These are phyloP conservation scores for Umimayanthus chanpuru DNA, from an alignment of 92 coral and sea anemone genomes.

Conservation along the genomic window DNA sequence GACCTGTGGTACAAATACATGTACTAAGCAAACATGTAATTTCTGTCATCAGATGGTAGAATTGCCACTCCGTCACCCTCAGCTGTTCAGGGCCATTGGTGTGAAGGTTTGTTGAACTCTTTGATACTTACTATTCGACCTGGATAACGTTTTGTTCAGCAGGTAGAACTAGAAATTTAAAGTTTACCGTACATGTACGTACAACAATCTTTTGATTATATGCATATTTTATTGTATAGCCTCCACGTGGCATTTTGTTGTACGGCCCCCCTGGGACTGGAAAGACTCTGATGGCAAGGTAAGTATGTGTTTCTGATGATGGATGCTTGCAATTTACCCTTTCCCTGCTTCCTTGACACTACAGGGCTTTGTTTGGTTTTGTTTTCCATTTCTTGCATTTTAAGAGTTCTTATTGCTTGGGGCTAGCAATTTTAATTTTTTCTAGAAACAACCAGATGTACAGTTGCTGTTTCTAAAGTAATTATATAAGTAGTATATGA, in stretches of 20 bases:
- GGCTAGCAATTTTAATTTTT: too few relatives aligned
- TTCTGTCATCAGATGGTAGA: constrained; percentile 85
- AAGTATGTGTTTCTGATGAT: neutral
- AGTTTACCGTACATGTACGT: neutral
- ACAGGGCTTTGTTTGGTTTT: too few relatives aligned
- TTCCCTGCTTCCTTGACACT: too few relatives aligned
- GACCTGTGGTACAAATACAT: too few relatives aligned
- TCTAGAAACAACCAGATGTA: too few relatives aligned
- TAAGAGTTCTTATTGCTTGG: too few relatives aligned
- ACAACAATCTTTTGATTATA: neutral
- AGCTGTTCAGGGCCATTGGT: constrained; percentile 96
- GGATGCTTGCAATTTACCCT: too few relatives aligned
- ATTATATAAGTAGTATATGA: too few relatives aligned
- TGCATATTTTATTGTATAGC: constrained; percentile 54
- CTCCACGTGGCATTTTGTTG: constrained; percentile 93
- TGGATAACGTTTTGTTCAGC: neutral
- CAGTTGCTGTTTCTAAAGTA: too few relatives aligned
- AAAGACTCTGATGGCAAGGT: constrained; percentile 98
- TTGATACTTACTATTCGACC: neutral
- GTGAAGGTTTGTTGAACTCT: constrained; percentile 78
- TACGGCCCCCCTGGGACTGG: constrained; percentile 99
- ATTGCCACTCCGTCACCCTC: constrained; percentile 96
- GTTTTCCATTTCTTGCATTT: too few relatives aligned
- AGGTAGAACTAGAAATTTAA: too few relatives aligned
- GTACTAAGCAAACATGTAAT: neutral